Evolutionary conservation across 2,113 vertebrate species (phyloP).

Genomic region (Cochlearius cochlearius): DNA sequence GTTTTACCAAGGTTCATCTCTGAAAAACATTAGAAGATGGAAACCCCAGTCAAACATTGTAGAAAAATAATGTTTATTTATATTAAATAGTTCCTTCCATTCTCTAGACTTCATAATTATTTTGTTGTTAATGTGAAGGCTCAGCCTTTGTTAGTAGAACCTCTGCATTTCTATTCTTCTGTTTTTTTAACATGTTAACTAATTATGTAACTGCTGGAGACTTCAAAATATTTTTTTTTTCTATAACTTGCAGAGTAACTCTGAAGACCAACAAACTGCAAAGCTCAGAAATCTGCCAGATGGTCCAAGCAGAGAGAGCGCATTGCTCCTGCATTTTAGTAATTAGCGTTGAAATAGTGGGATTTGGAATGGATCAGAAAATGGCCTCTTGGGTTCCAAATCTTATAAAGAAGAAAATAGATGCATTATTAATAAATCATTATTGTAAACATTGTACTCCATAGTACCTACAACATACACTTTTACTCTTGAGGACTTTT

Average conservation of each 20-base stretch:
- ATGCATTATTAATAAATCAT: background rate
- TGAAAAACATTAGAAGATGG: background rate
- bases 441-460: background rate
- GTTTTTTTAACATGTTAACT: background rate
- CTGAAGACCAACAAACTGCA: background rate
- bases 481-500: background rate
- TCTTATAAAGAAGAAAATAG: background rate
- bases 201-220: background rate
- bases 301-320: background rate
- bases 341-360: background rate
- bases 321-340: background rate
- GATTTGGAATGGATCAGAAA: background rate
- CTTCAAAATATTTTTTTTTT: background rate
- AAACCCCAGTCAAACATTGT: background rate
- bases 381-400: background rate
- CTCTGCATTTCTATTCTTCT: background rate
- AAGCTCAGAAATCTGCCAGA: constrained; percentile 5
- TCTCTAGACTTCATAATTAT: background rate
- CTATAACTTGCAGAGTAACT: background rate
- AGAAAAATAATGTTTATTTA: background rate
- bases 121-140: background rate
- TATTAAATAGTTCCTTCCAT: background rate
- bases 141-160: background rate
- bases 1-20: background rate
- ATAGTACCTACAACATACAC: background rate